Evolutionary conservation across 2,113 vertebrate species (phyloP).

Genomic region (Gallinago media): DNA sequence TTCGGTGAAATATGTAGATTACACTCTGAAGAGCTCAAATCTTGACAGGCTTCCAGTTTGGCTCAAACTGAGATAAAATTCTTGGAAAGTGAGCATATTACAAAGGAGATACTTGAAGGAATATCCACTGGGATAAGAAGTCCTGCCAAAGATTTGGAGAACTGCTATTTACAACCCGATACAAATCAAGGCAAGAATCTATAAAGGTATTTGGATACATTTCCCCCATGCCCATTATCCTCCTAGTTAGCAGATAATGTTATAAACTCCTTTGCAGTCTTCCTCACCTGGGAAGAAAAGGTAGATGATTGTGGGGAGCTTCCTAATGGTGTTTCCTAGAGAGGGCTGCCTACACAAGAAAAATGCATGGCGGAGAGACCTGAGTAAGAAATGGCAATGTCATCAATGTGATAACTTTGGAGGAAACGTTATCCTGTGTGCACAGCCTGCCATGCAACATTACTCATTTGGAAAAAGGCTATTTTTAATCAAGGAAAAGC

Average conservation of each 20-base stretch:
- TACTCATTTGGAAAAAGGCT: conserved; percentile 41
- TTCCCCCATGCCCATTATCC: neutral
- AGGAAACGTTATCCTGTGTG: neutral
- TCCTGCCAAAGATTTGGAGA: conserved; percentile 22
- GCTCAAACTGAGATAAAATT: conserved; percentile 22
- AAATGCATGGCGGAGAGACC: neutral
- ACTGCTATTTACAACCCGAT: neutral
- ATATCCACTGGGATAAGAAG: conserved; percentile 12
- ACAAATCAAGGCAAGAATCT: neutral
- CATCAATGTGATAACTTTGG: neutral
- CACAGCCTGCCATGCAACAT: conserved; percentile 4
- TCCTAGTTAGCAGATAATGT: neutral
- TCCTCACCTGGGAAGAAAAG: neutral
- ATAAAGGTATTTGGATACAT: neutral
- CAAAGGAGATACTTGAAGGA: conserved; percentile 21
- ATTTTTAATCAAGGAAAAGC: conserved; percentile 67
- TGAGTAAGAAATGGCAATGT: neutral
- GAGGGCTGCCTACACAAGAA: neutral
- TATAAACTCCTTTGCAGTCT: neutral
- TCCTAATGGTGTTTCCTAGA: neutral
- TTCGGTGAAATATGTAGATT: neutral
- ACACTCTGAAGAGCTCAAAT: neutral
- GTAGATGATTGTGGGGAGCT: neutral
- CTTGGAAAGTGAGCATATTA: conserved; percentile 20
- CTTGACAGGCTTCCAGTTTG: conserved; percentile 54